Conservation (phyloP, 2,113 vertebrate genomes). For the Siniperca knerii region DNA sequence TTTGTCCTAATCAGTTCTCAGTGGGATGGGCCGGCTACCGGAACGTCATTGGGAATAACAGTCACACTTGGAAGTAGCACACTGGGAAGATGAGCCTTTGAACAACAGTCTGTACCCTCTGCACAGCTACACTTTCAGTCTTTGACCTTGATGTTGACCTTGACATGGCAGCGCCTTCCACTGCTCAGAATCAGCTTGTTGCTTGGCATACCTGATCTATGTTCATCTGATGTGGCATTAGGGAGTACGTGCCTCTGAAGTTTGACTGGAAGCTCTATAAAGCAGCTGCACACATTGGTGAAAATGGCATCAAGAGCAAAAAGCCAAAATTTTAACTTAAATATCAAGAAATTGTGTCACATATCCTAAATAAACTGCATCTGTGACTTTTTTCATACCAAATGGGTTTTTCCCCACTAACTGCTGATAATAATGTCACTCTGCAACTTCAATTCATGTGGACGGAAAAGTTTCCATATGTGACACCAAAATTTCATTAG, state of each 20-base stretch:
- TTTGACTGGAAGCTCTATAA: slow-evolving; percentile 10
- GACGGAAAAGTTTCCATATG: too few species aligned
- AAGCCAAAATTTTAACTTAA: not conserved
- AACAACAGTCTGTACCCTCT: slow-evolving; percentile 19
- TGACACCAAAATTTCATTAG: not conserved
- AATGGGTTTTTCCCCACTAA: not conserved
- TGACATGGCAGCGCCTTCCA: not conserved
- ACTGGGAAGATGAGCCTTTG: slow-evolving; percentile 26
- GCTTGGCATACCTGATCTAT: slow-evolving; percentile 12
- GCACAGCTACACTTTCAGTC: not conserved
- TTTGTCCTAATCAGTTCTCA: slow-evolving; percentile 75
- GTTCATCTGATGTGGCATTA: slow-evolving; percentile 31
- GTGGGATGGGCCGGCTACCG: slow-evolving; percentile 61
- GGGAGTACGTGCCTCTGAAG: slow-evolving; percentile 1
- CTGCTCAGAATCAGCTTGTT: slow-evolving; percentile 24
- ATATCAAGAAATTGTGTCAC: not conserved
- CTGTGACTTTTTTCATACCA: not conserved
- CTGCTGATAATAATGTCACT: not conserved
- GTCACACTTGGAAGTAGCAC: slow-evolving; percentile 60
- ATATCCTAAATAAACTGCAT: not conserved
- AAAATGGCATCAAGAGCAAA: not conserved
- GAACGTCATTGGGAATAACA: slow-evolving; percentile 73
- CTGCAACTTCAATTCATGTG: too few species aligned
- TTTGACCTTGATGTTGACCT: slow-evolving; percentile 49
- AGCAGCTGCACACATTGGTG: not conserved